Evolutionary conservation across 2,888 invertebrate genomes (phyloP).

Genomic region (Drosophila longiperda): DNA sequence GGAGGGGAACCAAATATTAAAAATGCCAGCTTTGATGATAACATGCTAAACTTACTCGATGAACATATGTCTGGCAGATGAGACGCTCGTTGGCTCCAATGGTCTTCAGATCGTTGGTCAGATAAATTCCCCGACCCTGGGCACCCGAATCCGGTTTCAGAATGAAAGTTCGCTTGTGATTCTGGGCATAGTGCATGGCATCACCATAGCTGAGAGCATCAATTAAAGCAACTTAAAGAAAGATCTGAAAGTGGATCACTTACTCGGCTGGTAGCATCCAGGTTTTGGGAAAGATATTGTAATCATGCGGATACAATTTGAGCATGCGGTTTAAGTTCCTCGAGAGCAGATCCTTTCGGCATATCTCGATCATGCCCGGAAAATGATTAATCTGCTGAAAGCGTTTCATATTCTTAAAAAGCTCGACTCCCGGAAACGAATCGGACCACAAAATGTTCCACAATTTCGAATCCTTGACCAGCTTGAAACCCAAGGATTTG

Average conservation of each 20-base stretch:
- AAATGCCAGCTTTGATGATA: neutral
- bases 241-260: conserved; percentile 79
- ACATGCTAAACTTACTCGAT: conserved; percentile 39
- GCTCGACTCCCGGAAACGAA: conserved; percentile 92
- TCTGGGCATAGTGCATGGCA: conserved; percentile 86
- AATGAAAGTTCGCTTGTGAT: conserved; percentile 91
- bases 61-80: conserved; percentile 93
- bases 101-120: conserved; percentile 91
- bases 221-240: neutral
- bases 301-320: conserved; percentile 94
- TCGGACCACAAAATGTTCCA: conserved; percentile 97
- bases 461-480: conserved; percentile 90
- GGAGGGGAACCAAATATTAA: too few species aligned
- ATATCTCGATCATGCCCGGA: conserved; percentile 95
- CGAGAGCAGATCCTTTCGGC: conserved; percentile 94
- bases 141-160: conserved; percentile 96
- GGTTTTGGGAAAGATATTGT: conserved; percentile 96
- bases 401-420: conserved; percentile 95
- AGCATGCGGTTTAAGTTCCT: conserved; percentile 96
- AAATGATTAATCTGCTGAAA: conserved; percentile 97
- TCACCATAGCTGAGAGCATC: conserved; percentile 87
- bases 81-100: conserved; percentile 92
- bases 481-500: conserved; percentile 81
- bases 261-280: conserved; percentile 97
- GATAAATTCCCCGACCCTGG: conserved; percentile 94